Evolutionary conservation across 2,113 vertebrate species (phyloP).

Genomic region (Neodon shergylaensis): DNA sequence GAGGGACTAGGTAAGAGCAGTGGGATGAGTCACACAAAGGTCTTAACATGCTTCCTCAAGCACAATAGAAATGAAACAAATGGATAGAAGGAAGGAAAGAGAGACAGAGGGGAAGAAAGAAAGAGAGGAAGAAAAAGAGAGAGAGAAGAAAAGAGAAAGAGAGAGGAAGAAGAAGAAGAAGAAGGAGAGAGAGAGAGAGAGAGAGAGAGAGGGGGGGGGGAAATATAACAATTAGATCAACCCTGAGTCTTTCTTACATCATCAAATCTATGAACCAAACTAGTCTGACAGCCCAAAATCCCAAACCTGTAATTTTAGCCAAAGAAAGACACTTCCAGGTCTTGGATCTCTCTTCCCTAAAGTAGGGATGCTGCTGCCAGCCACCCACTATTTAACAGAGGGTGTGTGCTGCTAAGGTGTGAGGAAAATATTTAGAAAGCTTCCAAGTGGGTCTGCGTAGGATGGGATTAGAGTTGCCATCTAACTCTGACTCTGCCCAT

Average conservation of each 20-base stretch:
- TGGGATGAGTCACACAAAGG: neutral
- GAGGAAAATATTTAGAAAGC: neutral
- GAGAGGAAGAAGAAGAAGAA: no score
- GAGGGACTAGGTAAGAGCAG: neutral
- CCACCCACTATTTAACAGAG: neutral
- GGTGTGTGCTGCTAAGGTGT: neutral
- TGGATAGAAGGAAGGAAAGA: neutral
- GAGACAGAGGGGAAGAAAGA: neutral
- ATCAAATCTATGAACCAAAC: neutral
- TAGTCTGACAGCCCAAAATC: neutral
- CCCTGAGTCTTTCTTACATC: neutral
- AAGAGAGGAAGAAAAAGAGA: no score
- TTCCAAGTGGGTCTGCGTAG: neutral
- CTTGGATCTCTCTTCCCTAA: neutral
- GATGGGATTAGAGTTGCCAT: neutral
- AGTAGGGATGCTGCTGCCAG: neutral
- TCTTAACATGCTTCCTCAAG: neutral
- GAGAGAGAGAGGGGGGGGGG: no score
- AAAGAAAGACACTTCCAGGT: neutral
- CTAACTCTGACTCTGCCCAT: neutral
- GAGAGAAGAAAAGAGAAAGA: no score
- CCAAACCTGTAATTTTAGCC: neutral
- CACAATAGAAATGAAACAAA: neutral
- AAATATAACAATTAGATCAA: neutral
- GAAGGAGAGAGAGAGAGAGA: neutral